Conservation (phyloP, 2,113 vertebrate species). For the Podilymbus podiceps region DNA sequence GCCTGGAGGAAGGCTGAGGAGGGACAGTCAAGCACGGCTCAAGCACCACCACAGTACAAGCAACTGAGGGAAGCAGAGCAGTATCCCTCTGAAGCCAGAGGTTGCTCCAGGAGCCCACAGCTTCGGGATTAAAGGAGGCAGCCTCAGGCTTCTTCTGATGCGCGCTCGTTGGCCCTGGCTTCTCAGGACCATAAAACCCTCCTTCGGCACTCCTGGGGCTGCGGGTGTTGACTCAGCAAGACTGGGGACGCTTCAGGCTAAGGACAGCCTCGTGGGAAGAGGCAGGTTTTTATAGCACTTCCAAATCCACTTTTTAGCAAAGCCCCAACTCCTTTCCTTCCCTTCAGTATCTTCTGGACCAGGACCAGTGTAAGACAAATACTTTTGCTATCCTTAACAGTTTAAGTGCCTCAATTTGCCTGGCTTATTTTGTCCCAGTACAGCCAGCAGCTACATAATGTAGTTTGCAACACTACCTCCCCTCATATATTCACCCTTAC, state of each 20-base stretch:
- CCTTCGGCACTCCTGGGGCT: background rate
- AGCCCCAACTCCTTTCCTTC: background rate
- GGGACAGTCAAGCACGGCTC: background rate
- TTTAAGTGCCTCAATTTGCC: background rate
- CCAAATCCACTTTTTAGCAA: background rate
- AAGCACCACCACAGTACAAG: background rate
- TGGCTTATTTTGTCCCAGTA: background rate
- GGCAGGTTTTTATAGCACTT: rapidly evolving
- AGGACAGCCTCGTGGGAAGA: background rate
- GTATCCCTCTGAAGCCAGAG: background rate
- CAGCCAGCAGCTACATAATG: background rate
- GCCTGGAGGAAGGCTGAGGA: background rate
- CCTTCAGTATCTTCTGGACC: background rate
- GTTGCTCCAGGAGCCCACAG: background rate
- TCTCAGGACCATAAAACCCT: background rate
- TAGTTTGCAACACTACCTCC: background rate
- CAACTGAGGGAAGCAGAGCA: background rate
- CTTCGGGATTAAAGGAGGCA: background rate
- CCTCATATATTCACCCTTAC: no score
- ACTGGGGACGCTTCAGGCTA: rapidly evolving
- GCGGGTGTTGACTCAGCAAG: background rate
- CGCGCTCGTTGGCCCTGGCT: background rate
- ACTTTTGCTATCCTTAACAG: no score
- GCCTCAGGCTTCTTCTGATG: background rate
- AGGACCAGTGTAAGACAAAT: background rate